Base-by-base conservation (phyloP, 2,113 vertebrate species). In the Plectropomus leopardus region DNA sequence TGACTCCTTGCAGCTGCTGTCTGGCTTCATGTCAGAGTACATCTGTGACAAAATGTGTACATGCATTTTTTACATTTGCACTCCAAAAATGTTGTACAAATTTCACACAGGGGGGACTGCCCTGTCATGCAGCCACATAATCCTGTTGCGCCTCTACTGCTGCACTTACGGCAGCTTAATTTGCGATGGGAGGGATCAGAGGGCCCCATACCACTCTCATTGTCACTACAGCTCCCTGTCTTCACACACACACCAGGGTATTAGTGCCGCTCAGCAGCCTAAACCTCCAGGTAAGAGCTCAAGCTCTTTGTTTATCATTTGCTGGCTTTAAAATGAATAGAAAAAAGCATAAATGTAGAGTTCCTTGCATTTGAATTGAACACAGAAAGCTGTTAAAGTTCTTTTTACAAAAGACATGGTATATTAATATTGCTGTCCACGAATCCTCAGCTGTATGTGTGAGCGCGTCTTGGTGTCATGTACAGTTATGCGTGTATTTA, bases 271-370 rank as follows among this genome's bases (percentile, higher is more conserved):
- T 87, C 80, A 67, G 84, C 88, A 73, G 69, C 77, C 68, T 64
- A 3, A 70, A 51, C 47, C 85, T 69, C 40, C 89, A 93, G 93
- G 93, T 94, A 94, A 93, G 90, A 65, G 14, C 45, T 1, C 4
- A 0, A 40, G 26, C 65, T 30, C 72, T 80, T 74, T 75, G 30
- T 57, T 65, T 28, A 5, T 55, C 26, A 19, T 58, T 44, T 36
- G 1, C 4, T 0, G 28, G n/a, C 36, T 28, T 28, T 48, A 1
- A 7, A 6, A 26, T 50, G 5, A 7, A 40, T 40, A 30, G 7
- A 2, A n/a, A 14, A 34, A 1, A 1, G 30, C 14, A 7, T 11
- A 5, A 19, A 23, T 21, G 7, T 23, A 15, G 17, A 26, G 2
- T 40, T 40, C 21, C 14, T 0, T 6, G 0, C 4, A 0, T 47